Evolutionary conservation across 2,888 invertebrate genomes (phyloP).

Genomic region (Ectemnius lituratus): DNA sequence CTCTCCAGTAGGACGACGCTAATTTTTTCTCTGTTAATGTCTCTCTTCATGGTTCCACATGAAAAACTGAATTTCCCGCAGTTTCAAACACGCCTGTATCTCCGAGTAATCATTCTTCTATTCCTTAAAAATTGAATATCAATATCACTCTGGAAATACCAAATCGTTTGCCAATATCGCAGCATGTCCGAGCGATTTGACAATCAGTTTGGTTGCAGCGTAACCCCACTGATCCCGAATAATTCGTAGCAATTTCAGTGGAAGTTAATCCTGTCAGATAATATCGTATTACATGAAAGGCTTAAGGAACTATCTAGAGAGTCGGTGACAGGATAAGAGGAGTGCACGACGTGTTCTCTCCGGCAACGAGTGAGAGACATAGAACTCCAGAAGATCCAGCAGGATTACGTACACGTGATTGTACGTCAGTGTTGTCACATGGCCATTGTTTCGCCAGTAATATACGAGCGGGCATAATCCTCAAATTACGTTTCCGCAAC

Average conservation of each 20-base stretch:
- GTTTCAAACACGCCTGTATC: no score
- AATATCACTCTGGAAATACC: no score
- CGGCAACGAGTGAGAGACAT: constrained; percentile 23
- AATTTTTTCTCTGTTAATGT: no score
- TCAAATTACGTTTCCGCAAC: constrained; percentile 69
- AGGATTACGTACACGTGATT: constrained; percentile 69
- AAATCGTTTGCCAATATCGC: no score
- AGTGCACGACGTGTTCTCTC: constrained; percentile 13
- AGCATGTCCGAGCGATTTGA: constrained; percentile 7
- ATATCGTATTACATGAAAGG: constrained; percentile 52
- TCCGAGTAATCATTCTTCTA: background rate
- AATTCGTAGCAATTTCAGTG: constrained; percentile 56
- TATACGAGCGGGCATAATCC: constrained; percentile 71
- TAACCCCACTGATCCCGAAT: constrained; percentile 28
- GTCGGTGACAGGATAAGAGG: constrained; percentile 36
- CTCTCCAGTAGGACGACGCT: no score
- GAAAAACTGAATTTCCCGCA: no score
- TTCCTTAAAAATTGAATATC: background rate
- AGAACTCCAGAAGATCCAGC: constrained; percentile 67
- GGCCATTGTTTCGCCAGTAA: constrained; percentile 68
- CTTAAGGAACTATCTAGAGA: constrained; percentile 40
- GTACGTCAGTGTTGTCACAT: constrained; percentile 63
- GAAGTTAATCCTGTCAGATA: constrained; percentile 61
- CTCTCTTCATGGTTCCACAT: no score
- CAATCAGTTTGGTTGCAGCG: background rate